Evolutionary conservation across 2,888 invertebrate genomes (phyloP).

Genomic region (Pandemis corylana): DNA sequence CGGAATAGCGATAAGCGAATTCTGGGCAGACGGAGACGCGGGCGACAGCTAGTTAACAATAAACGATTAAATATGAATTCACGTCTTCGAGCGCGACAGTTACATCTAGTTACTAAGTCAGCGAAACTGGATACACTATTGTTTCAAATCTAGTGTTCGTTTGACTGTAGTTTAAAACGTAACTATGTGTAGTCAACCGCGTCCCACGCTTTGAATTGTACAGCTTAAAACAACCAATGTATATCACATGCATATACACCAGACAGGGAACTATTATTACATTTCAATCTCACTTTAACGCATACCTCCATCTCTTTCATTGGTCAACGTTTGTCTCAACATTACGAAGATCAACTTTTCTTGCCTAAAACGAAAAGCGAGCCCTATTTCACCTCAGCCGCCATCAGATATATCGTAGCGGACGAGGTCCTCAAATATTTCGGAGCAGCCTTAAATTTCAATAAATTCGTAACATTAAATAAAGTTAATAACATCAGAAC

Average conservation of each 20-base stretch:
- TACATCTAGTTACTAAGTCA: not conserved
- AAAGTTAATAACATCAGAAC: no score
- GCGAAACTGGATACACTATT: not conserved
- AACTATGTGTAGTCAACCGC: not conserved
- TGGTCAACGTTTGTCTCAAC: not conserved
- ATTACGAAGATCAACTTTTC: not conserved
- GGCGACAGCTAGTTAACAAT: no score
- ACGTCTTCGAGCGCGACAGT: no score
- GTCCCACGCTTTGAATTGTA: not conserved
- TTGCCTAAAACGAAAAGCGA: not conserved
- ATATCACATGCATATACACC: not conserved
- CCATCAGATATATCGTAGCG: no score
- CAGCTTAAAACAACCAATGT: not conserved
- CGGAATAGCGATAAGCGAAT: no score
- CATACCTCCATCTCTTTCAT: not conserved
- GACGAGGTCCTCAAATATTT: no score
- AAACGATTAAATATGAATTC: no score
- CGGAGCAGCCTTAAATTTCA: no score
- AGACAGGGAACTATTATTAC: not conserved
- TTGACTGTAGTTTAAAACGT: not conserved
- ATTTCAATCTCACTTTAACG: not conserved
- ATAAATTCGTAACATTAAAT: no score
- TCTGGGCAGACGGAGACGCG: no score
- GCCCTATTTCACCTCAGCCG: not conserved
- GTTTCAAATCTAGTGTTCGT: not conserved